Conservation (phyloP, 2,888 invertebrate species). For the Mimas tiliae region DNA sequence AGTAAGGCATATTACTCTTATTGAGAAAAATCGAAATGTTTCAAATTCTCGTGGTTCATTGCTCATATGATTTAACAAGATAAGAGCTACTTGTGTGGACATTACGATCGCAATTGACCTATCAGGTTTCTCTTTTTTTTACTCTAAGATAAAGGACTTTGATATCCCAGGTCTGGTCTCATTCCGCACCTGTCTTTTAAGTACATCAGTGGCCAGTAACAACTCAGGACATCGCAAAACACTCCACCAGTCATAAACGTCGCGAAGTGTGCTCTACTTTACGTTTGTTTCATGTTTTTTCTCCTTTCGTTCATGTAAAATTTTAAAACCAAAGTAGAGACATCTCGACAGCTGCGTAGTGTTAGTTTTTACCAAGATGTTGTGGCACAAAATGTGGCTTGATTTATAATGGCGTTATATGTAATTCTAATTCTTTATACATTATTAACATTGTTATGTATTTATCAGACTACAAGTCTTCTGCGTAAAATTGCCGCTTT, state of each 20-base stretch:
- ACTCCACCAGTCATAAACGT: conserved; percentile 54
- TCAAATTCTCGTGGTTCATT: no score
- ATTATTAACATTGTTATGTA: no score
- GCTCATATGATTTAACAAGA: no score
- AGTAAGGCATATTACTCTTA: no score
- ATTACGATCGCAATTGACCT: no score
- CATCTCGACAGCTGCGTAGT: conserved; percentile 66
- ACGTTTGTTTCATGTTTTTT: conserved; percentile 47
- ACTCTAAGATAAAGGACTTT: neutral
- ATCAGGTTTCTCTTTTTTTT: no score
- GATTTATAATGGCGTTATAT: neutral
- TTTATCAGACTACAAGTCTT: no score
- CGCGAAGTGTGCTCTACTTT: conserved; percentile 42
- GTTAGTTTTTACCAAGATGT: conserved; percentile 43
- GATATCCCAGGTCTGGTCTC: neutral
- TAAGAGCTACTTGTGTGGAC: no score
- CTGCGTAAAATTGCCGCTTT: no score
- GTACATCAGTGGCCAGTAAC: conserved; percentile 38
- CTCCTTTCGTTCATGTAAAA: conserved; percentile 60
- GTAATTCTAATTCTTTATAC: neutral
- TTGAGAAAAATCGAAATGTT: no score
- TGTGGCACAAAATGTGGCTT: conserved; percentile 44
- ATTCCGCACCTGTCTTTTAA: neutral
- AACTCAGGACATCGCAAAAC: conserved; percentile 53
- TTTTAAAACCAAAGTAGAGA: conserved; percentile 62